Base-by-base conservation (phyloP, 2,797 vertebrate species). In the Arctocebus calabarensis region DNA sequence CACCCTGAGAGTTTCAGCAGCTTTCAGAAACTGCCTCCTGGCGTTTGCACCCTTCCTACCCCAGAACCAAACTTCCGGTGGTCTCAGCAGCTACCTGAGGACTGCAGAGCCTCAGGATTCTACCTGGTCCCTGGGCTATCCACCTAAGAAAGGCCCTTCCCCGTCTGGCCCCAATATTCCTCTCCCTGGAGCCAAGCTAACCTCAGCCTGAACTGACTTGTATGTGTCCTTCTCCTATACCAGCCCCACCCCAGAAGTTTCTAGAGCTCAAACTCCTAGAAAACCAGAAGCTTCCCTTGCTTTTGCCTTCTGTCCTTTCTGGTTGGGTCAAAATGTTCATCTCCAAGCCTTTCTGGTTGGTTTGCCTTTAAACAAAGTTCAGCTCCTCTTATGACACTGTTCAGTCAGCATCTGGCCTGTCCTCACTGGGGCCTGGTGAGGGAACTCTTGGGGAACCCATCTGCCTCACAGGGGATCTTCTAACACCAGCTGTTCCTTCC, bases 401-500 rank as follows among this genome's bases (percentile, higher is more conserved):
- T 71, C 27, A 43, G 27, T 52, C 82, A 55, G 10, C 62, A 70
- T 48, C 43, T 75, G 78, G 34, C 34, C 43, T 48, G 52, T 14
- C 52, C n/a, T 73, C 64, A 32, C 4, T 14, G 11, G 34, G 17
- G 61, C 66, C 48, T 70, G 17, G 40, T 64, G 90, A 86, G 90
- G 79, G n/a, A 9, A 12, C 13, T 64, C 11, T 16, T 55, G 62
- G 84, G 74, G 62, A 85, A 59, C 57, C 43, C 84, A 48, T 59
- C 55, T 77, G 40, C 32, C 83, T 78, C 11, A 12, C 34, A 43
- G 12, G 8, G 59, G 32, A 11, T 84, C 62, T 71, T 75, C 75
- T 64, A 91, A 13, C 34, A 61, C 45, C 90, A 94, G 84, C 45
- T 94, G 90, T 29, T 66, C 55, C 40, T 93, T 97, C 62, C 92